Percentiles rank a stretch among this genome's conserved stretches.
These are phyloP conservation scores for Drosophila nebulosa DNA, from an alignment of 1,140 invertebrate species.

Conservation along the genomic window DNA sequence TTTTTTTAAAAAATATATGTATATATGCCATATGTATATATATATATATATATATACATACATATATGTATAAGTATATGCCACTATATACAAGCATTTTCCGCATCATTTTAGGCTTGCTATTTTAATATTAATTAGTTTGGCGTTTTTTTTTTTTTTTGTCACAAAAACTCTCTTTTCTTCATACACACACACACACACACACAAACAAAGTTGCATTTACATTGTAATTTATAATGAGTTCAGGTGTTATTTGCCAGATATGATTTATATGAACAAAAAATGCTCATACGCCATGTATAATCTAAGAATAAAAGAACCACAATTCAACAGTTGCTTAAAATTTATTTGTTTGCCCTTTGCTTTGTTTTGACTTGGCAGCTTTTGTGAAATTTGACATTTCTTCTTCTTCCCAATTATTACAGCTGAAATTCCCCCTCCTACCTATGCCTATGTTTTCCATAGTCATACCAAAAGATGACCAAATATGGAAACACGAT, in stretches of 20 bases:
- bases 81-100: slow-evolving; percentile 7
- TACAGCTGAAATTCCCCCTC: too few species aligned
- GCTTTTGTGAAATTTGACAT: too few species aligned
- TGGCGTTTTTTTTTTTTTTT: neutral
- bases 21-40: slow-evolving; percentile 36
- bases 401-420: too few species aligned
- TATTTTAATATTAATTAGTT: slow-evolving; percentile 78
- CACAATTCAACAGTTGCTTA: too few species aligned
- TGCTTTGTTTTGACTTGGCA: too few species aligned
- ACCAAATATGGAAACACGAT: neutral
- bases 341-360: too few species aligned
- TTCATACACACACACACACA: too few species aligned
- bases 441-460: neutral
- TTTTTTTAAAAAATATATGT: slow-evolving; percentile 46
- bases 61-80: slow-evolving; percentile 8
- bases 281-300: neutral
- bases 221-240: neutral
- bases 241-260: neutral
- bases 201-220: neutral
- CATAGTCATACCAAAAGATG: neutral
- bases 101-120: slow-evolving; percentile 34
- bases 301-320: too few species aligned
- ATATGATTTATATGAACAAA: neutral
- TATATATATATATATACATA: slow-evolving; percentile 54
- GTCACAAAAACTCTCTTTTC: slow-evolving; percentile 45